Conservation (phyloP, 2,888 invertebrate species). For the Trichogramma evanescens region DNA sequence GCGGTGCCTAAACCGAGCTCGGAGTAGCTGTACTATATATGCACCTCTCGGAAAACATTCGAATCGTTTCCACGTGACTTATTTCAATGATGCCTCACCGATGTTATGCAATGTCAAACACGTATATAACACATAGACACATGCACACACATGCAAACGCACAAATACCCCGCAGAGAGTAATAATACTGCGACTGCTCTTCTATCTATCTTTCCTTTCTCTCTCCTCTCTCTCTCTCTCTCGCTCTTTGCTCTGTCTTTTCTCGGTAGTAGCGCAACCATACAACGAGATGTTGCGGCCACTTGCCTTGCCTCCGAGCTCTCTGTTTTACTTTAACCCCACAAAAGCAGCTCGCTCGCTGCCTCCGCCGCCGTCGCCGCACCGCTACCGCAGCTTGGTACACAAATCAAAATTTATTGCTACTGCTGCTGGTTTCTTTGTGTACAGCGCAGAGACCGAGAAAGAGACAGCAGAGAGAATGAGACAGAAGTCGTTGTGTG, state of each 20-base stretch:
- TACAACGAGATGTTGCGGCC: no score
- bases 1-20: no score
- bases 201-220: no score
- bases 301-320: background rate
- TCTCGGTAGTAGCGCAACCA: no score
- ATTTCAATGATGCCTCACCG: constrained; percentile 41
- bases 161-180: no score
- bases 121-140: background rate
- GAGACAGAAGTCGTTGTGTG: background rate
- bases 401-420: constrained; percentile 10
- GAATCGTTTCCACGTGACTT: constrained; percentile 42
- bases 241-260: background rate
- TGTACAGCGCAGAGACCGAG: constrained; percentile 10
- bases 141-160: background rate
- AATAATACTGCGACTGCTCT: no score
- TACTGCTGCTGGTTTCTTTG: background rate
- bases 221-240: background rate
- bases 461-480: constrained; percentile 3
- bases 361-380: no score
- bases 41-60: constrained; percentile 42
- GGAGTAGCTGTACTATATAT: no score
- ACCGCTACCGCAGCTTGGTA: background rate
- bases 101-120: constrained; percentile 39
- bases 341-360: no score
- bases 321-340: background rate